Evolutionary conservation across 92 coral and sea anemone species (phyloP).

Genomic region (Zoanthus sansibaricus): DNA sequence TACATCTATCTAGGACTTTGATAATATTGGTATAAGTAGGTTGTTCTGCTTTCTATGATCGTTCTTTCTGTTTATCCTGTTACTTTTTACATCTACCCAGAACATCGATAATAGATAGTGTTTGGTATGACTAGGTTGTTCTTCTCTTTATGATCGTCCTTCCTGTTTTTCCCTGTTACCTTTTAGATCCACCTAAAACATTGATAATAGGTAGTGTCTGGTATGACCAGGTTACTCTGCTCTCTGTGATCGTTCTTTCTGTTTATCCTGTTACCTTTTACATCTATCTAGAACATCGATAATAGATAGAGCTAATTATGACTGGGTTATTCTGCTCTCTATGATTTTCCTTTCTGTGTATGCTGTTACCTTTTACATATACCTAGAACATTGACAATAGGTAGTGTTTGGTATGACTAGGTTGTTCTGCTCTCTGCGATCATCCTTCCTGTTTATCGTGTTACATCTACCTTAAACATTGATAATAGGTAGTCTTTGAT

Average conservation of each 20-base stretch:
- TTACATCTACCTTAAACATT: background rate
- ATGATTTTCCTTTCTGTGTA: background rate
- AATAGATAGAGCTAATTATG: background rate
- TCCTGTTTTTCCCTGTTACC: background rate
- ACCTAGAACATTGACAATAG: background rate
- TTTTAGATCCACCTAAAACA: background rate
- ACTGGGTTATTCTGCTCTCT: background rate
- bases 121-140: background rate
- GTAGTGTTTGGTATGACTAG: background rate
- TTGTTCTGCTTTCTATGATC: background rate
- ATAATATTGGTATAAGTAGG: background rate
- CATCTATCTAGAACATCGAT: background rate
- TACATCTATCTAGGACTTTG: background rate
- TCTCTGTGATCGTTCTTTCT: background rate
- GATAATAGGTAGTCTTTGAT: background rate
- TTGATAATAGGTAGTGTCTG: background rate
- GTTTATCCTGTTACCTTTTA: background rate
- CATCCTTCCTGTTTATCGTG: background rate
- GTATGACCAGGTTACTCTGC: background rate
- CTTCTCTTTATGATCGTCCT: background rate
- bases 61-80: background rate
- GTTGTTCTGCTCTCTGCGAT: background rate
- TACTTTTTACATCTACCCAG: background rate
- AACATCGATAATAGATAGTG: background rate
- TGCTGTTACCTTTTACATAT: background rate